Evolutionary conservation across 2,797 vertebrate species (phyloP).

Genomic region (Hyperoplus lanceolatus): DNA sequence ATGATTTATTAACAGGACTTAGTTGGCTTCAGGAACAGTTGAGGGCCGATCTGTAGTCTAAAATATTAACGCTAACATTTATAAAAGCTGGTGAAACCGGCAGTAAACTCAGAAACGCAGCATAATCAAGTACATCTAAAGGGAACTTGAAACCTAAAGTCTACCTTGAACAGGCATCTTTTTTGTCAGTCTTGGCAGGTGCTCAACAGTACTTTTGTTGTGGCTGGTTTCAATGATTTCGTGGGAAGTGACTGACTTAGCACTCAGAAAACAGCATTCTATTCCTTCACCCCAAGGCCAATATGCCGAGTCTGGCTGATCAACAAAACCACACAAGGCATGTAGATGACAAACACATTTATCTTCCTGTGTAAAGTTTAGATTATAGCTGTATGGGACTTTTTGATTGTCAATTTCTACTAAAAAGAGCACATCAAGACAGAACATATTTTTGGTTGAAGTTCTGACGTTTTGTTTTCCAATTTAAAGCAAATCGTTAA

Average conservation of each 20-base stretch:
- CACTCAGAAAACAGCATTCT: constrained; percentile 42
- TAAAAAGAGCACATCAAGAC: not conserved
- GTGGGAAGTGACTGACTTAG: constrained; percentile 46
- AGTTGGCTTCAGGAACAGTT: not conserved
- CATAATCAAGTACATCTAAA: not conserved
- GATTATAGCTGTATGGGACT: not conserved
- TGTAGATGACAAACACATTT: not conserved
- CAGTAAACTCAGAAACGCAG: not conserved
- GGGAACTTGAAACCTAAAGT: constrained; percentile 14
- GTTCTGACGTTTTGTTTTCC: not conserved
- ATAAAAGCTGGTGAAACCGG: constrained; percentile 24
- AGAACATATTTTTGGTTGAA: not conserved
- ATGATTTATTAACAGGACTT: not conserved
- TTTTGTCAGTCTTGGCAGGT: constrained; percentile 24
- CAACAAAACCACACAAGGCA: not conserved
- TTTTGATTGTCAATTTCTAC: not conserved
- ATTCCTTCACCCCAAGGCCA: constrained; percentile 2
- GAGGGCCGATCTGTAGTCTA: not conserved
- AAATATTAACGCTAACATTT: not conserved
- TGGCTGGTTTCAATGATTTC: not conserved
- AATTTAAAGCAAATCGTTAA: not conserved
- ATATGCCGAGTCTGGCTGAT: constrained; percentile 17
- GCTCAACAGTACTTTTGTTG: constrained; percentile 52
- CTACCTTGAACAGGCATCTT: not conserved
- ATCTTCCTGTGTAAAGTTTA: not conserved